Percentiles rank a stretch among this genome's conserved stretches.
phyloP scores from a whole-genome alignment of 92 coral and sea anemone genomes.

The Phenganax subtilis region DNA sequence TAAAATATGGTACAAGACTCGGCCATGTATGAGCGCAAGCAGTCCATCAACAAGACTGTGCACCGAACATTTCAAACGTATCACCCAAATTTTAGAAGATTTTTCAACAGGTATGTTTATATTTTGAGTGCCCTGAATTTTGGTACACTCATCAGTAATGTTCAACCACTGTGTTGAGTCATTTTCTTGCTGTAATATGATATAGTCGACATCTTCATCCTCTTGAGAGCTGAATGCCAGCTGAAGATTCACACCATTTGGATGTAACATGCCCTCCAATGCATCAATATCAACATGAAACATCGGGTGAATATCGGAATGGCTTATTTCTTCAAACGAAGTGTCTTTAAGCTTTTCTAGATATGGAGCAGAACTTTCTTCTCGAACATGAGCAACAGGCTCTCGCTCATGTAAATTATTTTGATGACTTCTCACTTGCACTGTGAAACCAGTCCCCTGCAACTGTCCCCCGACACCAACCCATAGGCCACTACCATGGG shows the following conservation, averaged over 20 bases:
- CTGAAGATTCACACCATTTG: not conserved
- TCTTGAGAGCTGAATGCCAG: not conserved
- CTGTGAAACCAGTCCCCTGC: not conserved
- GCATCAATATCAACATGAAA: constrained; percentile 15
- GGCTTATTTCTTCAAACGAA: not conserved
- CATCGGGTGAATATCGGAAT: not conserved
- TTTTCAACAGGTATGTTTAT: constrained; percentile 8
- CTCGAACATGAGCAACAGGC: not conserved
- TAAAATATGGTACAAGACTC: constrained; percentile 8
- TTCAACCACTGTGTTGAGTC: not conserved
- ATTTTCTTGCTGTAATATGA: constrained; percentile 7
- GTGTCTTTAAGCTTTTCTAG: not conserved
- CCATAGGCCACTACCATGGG: not conserved
- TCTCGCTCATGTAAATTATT: not conserved
- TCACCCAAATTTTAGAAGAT: constrained; percentile 24
- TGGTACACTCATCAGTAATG: constrained; percentile 15
- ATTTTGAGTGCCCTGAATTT: not conserved
- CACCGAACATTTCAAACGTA: constrained; percentile 1
- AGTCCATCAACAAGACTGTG: not conserved
- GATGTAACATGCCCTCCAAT: not conserved
- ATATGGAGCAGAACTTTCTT: not conserved
- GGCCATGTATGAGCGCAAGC: not conserved
- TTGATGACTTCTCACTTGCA: not conserved
- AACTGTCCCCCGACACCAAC: not conserved
- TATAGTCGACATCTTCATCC: not conserved